Percentiles rank a stretch among this genome's conserved stretches.
Evolutionary conservation across 2,797 vertebrate species (phyloP).

Genomic region (Spondyliosoma cantharus): DNA sequence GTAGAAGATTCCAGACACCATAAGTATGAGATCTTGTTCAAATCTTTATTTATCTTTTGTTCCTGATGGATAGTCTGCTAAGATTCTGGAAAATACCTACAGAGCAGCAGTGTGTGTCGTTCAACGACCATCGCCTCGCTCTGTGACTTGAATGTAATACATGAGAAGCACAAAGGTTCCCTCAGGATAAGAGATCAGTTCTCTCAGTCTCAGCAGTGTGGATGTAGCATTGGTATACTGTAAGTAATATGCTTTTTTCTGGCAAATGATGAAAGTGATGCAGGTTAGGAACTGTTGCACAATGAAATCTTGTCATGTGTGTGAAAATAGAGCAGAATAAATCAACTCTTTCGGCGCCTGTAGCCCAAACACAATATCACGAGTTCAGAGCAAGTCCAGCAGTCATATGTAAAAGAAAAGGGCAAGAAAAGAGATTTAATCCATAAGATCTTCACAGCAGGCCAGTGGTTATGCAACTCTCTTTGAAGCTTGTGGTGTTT

Average conservation of each 20-base stretch:
- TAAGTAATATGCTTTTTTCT: neutral
- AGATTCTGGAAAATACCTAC: neutral
- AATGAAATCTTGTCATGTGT: neutral
- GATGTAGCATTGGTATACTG: no score
- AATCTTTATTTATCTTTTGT: neutral
- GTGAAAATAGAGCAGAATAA: neutral
- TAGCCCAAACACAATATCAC: neutral
- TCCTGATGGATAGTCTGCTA: neutral
- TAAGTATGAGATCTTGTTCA: neutral
- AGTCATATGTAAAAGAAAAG: neutral
- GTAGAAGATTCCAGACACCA: neutral
- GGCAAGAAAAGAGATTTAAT: constrained; percentile 17
- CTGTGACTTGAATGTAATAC: neutral
- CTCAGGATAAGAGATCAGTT: neutral
- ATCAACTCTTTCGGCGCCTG: neutral
- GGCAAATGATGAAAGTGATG: neutral
- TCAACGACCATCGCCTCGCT: neutral
- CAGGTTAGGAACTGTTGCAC: neutral
- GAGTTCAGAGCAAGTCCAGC: neutral
- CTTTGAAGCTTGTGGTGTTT: constrained; percentile 35
- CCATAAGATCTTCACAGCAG: constrained; percentile 31
- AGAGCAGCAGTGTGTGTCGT: neutral
- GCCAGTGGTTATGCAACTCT: constrained; percentile 59
- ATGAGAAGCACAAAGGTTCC: neutral
- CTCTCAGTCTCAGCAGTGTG: neutral